Conservation (phyloP, 2,888 invertebrate genomes). For the Agrotis puta region DNA sequence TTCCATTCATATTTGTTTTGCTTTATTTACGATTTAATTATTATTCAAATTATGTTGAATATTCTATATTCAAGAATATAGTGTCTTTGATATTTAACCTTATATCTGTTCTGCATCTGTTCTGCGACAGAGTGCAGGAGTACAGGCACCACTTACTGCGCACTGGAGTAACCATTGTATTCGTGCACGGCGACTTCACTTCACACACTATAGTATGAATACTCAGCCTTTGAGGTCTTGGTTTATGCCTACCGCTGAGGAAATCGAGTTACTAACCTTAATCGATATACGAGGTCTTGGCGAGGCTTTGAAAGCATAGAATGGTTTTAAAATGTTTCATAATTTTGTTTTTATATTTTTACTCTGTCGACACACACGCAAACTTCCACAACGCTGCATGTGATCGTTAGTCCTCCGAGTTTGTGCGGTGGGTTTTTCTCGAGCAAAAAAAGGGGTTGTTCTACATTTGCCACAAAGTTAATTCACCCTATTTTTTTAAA, state of each 20-base stretch:
- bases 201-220: too few relatives aligned
- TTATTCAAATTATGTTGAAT: not conserved
- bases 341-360: not conserved
- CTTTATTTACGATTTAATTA: not conserved
- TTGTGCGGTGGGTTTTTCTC: not conserved
- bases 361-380: not conserved
- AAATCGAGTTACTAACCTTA: too few relatives aligned
- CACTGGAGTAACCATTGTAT: too few relatives aligned
- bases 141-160: too few relatives aligned
- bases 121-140: too few relatives aligned
- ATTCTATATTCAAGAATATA: not conserved
- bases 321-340: not conserved
- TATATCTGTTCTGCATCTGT: too few relatives aligned
- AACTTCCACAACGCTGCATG: not conserved
- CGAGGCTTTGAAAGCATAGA: not conserved
- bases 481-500: too few relatives aligned
- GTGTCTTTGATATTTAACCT: too few relatives aligned
- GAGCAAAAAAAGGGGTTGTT: not conserved
- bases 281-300: not conserved
- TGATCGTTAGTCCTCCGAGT: not conserved
- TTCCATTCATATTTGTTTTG: not conserved
- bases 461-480: too few relatives aligned
- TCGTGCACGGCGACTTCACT: too few relatives aligned
- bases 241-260: too few relatives aligned
- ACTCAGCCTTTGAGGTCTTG: too few relatives aligned